Base-by-base conservation (phyloP, 2,113 vertebrate genomes). In the Triplophysa dalaica region DNA sequence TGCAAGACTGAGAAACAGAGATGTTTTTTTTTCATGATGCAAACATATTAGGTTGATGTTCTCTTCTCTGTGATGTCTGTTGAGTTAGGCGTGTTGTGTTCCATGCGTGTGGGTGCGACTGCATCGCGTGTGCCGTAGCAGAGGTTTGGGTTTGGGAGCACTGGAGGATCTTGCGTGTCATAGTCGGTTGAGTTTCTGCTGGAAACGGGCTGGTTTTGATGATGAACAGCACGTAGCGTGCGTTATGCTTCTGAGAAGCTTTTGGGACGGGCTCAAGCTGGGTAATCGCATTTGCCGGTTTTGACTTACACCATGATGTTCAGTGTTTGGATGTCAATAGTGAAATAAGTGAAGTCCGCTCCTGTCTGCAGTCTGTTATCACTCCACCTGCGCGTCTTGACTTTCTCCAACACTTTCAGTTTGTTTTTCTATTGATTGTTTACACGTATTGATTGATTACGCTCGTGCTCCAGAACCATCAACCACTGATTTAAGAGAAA, bases 251-350 rank as follows among this genome's bases (percentile, higher is more conserved):
- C 48, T 38, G 26, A 72, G 69, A n/a, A n/a, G 11, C n/a, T 21
- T 58, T 58, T 58, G 54, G 54, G n/a, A 58, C n/a, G 17, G 11
- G 48, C 17, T n/a, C 2, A 33, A 56, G 17, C 17, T 54, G 4
- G 4, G 50, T 56, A 38, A 72, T 21, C 19, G 10, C 24, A 54
- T 24, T 72, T 8, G 6, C 69, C 33, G 69, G 24, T 56, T 56
- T 16, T 54, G 68, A 13, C 48, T 70, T 70, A 38, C 19, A 56
- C 50, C 24, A 72, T n/a, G 5, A 13, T 72, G 69, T 21, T 29
- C 69, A 72, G 56, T 56, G 50, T 58, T 72, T 72, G 38, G 38
- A 72, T 58, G 69, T 38, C 69, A 72, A 21, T 58, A 58, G 8
- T 38, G 52, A 70, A 56, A 33, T n/a, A 72, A 14, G 9, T 11